phyloP scores from a whole-genome alignment of 2,888 invertebrate species.

The Epiblema foenella region DNA sequence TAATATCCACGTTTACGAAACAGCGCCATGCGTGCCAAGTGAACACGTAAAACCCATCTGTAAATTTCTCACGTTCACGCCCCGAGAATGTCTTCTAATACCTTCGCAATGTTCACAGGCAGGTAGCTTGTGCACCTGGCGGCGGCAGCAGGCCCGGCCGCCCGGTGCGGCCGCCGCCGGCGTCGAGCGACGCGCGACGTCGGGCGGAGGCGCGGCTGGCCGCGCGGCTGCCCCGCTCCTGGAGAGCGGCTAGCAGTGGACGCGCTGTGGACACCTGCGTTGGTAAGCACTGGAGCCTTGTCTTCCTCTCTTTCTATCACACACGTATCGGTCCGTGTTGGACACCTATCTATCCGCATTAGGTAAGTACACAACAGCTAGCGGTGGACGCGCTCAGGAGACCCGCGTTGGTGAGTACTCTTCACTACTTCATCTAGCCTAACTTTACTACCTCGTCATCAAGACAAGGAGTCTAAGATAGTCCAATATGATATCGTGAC shows the following conservation, averaged over 20 bases:
- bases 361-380: too few relatives aligned
- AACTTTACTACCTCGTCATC: too few relatives aligned
- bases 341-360: too few relatives aligned
- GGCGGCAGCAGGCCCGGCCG: conserved; percentile 60
- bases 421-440: too few relatives aligned
- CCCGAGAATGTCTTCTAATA: neutral
- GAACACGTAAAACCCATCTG: too few relatives aligned
- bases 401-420: conserved; percentile 10
- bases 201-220: conserved; percentile 55
- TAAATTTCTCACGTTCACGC: too few relatives aligned
- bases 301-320: too few relatives aligned
- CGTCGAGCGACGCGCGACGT: conserved; percentile 61
- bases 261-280: conserved; percentile 42
- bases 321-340: too few relatives aligned
- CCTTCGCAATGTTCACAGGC: conserved; percentile 38
- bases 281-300: conserved; percentile 19
- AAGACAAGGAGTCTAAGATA: too few relatives aligned
- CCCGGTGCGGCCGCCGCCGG: conserved; percentile 66
- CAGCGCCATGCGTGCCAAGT: too few relatives aligned
- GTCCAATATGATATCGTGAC: too few relatives aligned
- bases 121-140: conserved; percentile 47
- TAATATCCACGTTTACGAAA: too few relatives aligned
- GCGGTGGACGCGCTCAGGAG: conserved; percentile 47
- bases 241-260: conserved; percentile 54
- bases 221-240: conserved; percentile 56